A percentile compares a stretch with the other conserved stretches of the same genome.
Evolutionary conservation across 1,140 invertebrate species (phyloP).

Genomic region (Papilio machaon): DNA sequence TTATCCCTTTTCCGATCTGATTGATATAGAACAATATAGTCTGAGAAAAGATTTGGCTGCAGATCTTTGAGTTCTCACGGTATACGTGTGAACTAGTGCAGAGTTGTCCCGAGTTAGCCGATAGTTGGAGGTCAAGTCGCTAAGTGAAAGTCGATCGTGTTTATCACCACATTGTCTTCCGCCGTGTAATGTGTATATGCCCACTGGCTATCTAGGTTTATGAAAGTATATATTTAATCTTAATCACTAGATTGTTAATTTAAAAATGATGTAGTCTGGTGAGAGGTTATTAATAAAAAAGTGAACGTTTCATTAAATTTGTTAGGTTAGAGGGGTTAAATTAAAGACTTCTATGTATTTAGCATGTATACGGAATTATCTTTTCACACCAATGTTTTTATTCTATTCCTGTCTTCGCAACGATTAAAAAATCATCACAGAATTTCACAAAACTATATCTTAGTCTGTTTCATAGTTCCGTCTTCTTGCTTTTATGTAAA

Average conservation of each 20-base stretch:
- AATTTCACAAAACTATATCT: background rate
- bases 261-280: background rate
- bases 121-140: slow-evolving; percentile 3
- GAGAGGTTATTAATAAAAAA: background rate
- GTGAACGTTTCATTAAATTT: background rate
- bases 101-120: background rate
- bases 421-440: background rate
- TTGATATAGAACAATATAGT: background rate
- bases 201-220: slow-evolving; percentile 14
- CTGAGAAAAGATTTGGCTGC: background rate
- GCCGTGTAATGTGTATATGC: background rate
- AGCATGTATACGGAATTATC: background rate
- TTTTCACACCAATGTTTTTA: background rate
- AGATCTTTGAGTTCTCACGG: slow-evolving; percentile 3
- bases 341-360: background rate
- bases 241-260: slow-evolving; percentile 6
- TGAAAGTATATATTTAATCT: background rate
- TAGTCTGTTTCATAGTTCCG: background rate
- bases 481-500: background rate
- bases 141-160: slow-evolving; percentile 8
- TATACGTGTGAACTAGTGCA: background rate
- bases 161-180: slow-evolving; percentile 16
- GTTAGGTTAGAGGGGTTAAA: background rate
- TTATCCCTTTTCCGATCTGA: slow-evolving; percentile 6
- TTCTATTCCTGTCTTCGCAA: background rate